Evolutionary conservation across 1,140 invertebrate species (phyloP).

Genomic region (Triops longicaudatus): DNA sequence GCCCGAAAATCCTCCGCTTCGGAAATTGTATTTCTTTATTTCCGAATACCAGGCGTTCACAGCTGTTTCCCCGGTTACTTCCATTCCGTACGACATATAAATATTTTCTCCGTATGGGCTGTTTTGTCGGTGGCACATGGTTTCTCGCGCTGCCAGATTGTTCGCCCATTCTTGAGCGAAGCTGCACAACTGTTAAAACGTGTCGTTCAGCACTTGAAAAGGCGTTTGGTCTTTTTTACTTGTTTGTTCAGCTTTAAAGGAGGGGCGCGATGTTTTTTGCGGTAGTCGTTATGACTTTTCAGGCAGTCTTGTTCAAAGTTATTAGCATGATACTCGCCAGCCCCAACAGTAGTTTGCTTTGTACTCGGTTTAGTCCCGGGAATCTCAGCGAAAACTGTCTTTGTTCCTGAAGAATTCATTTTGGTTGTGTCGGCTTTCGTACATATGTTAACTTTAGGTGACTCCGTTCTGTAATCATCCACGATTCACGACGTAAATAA

Average conservation of each 20-base stretch:
- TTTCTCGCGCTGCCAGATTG: slow-evolving; percentile 54
- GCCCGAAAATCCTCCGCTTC: slow-evolving; percentile 38
- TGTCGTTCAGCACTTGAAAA: not conserved
- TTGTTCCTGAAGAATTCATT: too few relatives aligned
- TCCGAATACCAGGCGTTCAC: slow-evolving; percentile 66
- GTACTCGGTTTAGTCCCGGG: too few relatives aligned
- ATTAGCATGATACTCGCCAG: not conserved
- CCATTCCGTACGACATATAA: slow-evolving; percentile 61
- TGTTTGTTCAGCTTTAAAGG: slow-evolving; percentile 59
- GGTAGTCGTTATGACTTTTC: slow-evolving; percentile 65
- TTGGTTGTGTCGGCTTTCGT: too few relatives aligned
- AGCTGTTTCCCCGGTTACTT: slow-evolving; percentile 56
- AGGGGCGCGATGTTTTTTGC: slow-evolving; percentile 59
- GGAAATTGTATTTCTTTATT: slow-evolving; percentile 50
- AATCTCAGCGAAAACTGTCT: too few relatives aligned
- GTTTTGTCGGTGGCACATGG: slow-evolving; percentile 60
- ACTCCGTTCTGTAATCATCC: too few relatives aligned
- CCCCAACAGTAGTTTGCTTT: not conserved
- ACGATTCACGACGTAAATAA: too few relatives aligned
- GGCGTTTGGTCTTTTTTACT: slow-evolving; percentile 42
- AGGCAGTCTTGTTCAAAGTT: slow-evolving; percentile 53
- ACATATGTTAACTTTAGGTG: too few relatives aligned
- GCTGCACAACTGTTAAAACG: slow-evolving; percentile 48
- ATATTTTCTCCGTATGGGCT: slow-evolving; percentile 66
- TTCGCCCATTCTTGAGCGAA: slow-evolving; percentile 76